Evolutionary conservation across 2,888 invertebrate genomes (phyloP), one percentile per base, ranked within the genome.

Genomic region (Theodoxus fluviatilis): DNA sequence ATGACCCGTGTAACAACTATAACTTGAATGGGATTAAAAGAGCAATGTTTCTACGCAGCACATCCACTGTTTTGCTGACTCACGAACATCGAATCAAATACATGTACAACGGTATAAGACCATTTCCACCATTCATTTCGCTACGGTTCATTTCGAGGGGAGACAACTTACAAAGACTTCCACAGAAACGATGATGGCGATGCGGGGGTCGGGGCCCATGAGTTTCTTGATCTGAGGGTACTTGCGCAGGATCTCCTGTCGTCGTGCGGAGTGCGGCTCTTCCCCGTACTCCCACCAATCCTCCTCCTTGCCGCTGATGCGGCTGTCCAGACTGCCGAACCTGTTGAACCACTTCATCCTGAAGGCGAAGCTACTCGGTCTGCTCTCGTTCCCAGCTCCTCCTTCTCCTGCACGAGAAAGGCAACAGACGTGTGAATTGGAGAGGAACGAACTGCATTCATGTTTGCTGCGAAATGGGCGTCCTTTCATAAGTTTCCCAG

Each of bases 231-330:
- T 86, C 75, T 87, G 82, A 4, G 87, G 87, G 72, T 87, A 81
- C 77, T 35, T 81, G 85, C 72, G 79, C 84, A 98, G 90, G 86
- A 99, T 99, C 79, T 94, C 91, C 89, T 94, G 94, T 73, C 99
- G 90, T 71, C 98, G 91, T 72, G 93, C 92, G 2, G 96, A 95
- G 87, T 99, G 99, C 1, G 98, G 98, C 86, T 99, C 98, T 84
- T 98, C 98, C 0, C 94, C 94, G 83, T 94, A 95, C 40, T 92
- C 91, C 98, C 98, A 98, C 98, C 98, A 98, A 86, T 98, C 84
- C 43, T 86, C 83, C 12, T 81, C 82, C 31, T 3, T 37, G 1
- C 52, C 47, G n/a, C 47, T 35, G 35, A 72, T 71, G 57, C 69
- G 72, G 38, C 66, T 67, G 47, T 72, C 67, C 47, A 74, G 64